Evolutionary conservation across 2,113 vertebrate species (phyloP).

Genomic region (Bostrychus sinensis): DNA sequence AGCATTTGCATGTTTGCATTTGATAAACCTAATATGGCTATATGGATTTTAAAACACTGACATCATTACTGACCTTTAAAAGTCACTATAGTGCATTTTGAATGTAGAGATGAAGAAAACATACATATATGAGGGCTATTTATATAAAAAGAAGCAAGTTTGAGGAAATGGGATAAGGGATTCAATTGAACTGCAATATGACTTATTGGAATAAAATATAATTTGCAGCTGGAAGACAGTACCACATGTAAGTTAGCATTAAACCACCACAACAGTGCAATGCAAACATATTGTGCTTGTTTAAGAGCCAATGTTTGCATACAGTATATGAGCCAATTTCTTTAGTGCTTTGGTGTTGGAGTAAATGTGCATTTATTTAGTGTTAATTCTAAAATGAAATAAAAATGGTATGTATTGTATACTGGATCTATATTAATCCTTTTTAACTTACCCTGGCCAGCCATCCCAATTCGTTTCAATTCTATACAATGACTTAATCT

Average conservation of each 20-base stretch:
- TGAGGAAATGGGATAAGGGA: neutral
- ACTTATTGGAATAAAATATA: too few species aligned
- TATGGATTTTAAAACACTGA: constrained; percentile 65
- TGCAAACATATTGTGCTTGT: too few species aligned
- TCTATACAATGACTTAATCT: constrained; percentile 1
- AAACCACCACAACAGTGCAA: too few species aligned
- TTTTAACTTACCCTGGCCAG: neutral
- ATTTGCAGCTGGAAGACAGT: too few species aligned
- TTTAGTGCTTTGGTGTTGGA: neutral
- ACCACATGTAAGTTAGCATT: too few species aligned
- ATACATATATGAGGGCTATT: neutral
- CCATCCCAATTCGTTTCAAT: neutral
- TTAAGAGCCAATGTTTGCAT: too few species aligned
- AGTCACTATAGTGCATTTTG: constrained; percentile 64
- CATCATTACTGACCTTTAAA: constrained; percentile 65
- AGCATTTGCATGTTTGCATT: constrained; percentile 35
- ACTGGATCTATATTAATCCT: neutral
- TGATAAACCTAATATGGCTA: constrained; percentile 55
- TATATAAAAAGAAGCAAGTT: neutral
- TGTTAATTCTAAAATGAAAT: too few species aligned
- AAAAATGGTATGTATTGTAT: neutral
- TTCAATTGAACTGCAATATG: too few species aligned
- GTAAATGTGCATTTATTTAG: too few species aligned
- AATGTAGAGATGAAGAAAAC: constrained; percentile 13
- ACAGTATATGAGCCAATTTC: neutral